phyloP scores from a whole-genome alignment of 2,113 vertebrate species.

The Pogona vitticeps region DNA sequence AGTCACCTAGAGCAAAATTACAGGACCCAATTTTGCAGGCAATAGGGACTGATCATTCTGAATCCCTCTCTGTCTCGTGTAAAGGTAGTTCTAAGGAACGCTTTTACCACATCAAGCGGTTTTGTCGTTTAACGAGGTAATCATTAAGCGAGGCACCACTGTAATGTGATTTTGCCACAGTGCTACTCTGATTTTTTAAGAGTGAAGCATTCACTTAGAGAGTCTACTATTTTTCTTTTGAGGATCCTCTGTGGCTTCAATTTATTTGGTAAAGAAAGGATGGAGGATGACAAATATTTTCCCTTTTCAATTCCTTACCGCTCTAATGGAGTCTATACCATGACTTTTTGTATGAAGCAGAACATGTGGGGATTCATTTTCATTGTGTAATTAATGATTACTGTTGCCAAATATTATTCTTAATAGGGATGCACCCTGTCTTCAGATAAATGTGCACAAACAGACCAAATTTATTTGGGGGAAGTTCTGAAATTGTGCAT shows the following conservation, averaged over 20 bases:
- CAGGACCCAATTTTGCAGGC: too few species aligned
- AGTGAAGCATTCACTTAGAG: not conserved
- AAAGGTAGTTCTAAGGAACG: too few species aligned
- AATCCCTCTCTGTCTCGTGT: too few species aligned
- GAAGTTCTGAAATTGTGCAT: too few species aligned
- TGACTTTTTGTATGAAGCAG: not conserved
- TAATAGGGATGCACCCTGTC: too few species aligned
- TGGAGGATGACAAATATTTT: not conserved
- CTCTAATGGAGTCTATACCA: not conserved
- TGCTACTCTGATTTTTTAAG: not conserved
- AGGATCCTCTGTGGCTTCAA: not conserved
- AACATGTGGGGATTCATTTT: not conserved
- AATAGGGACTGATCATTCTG: too few species aligned
- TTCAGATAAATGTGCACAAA: too few species aligned
- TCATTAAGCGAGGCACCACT: too few species aligned
- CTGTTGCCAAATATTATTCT: not conserved
- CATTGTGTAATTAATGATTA: not conserved
- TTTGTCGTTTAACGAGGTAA: too few species aligned
- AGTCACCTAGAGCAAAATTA: too few species aligned
- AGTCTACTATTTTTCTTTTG: not conserved
- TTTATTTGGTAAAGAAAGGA: not conserved
- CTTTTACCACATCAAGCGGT: too few species aligned
- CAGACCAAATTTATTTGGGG: too few species aligned
- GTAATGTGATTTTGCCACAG: not conserved
- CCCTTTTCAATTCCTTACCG: not conserved